Base-by-base conservation (phyloP, 30 jellyfish, hydroid and myxozoan genomes). In the Catostylus mosaicus region DNA sequence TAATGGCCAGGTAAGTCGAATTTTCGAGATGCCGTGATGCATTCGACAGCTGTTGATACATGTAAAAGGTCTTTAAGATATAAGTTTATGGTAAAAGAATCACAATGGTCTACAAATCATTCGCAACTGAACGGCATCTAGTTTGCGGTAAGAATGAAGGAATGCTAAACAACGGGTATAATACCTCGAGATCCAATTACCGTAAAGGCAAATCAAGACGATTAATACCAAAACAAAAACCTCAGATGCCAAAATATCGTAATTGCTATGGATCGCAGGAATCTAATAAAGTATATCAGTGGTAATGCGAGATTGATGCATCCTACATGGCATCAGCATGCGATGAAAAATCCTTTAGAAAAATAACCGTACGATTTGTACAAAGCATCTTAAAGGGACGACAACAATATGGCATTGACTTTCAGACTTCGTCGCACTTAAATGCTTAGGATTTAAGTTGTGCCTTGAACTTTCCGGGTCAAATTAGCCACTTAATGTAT, bases 141-240 rank as follows among this genome's bases (percentile, higher is more conserved):
- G n/a, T n/a, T n/a, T n/a, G n/a, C n/a, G 63, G 24, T 4, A 48
- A 48, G 11, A 2, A 48, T 3, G 63, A 16, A 48, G 63, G 23
- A 4, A 6, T 3, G 26, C 23, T 16, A 43, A 43, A 43, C 56
- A 43, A 43, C 8, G 8, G 56, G 56, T 16, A 43, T 16, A 43
- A 59, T 59, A 27, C 38, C 67, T 52, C 23, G 37, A 19, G 23
- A 59, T 59, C 71, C 71, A 59, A 19, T 59, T 59, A 12, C 38
- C 71, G 6, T 27, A n/a, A 59, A 26, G 38, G 23, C 38, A 59
- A 1, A 9, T 7, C 20, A 23, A 59, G n/a, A 1, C 11, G 8
- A 59, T 8, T 59, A 23, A 1, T 3, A 16, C 9, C 9, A 26
- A 18, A 6, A 27, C 36, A 59, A 23, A 48, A 48, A 48, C 63